Conservation (phyloP, 2,888 invertebrate species). For the Callyntrura guangdongensis region DNA sequence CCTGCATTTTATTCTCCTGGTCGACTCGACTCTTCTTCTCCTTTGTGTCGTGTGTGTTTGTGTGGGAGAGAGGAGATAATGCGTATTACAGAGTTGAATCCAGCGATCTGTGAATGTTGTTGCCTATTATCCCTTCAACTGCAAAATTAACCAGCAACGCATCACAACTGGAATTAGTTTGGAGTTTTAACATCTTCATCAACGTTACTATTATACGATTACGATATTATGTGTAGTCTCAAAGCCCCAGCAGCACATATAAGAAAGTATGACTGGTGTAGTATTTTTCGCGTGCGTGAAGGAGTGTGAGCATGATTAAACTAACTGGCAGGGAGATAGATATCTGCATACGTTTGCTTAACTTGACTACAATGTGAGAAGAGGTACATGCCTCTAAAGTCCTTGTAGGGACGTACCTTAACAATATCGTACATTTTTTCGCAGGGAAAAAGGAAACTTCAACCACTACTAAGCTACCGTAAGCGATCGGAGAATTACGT, state of each 20-base stretch:
- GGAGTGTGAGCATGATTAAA: conserved; percentile 20
- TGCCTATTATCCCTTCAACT: conserved; percentile 65
- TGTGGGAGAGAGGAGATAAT: conserved; percentile 24
- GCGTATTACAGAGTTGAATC: conserved; percentile 8
- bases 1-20: too few species aligned
- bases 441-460: too few species aligned
- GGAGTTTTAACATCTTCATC: conserved; percentile 41
- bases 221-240: background rate
- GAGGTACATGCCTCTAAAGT: too few species aligned
- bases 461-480: too few species aligned
- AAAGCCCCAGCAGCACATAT: background rate
- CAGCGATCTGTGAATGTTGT: conserved; percentile 67
- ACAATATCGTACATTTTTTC: too few species aligned
- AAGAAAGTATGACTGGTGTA: background rate
- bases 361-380: too few species aligned
- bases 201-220: background rate
- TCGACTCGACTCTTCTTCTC: background rate
- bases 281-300: conserved; percentile 20
- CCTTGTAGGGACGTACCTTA: too few species aligned
- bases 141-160: conserved; percentile 62
- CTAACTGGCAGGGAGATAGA: background rate
- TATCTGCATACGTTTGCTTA: conserved; percentile 37
- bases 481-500: too few species aligned
- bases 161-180: conserved; percentile 66
- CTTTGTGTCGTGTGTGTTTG: conserved; percentile 20